A percentile compares a stretch with the other conserved stretches of the same genome.
Conservation (phyloP, 2,888 invertebrate species). For the Stenolophus ochropezus region DNA sequence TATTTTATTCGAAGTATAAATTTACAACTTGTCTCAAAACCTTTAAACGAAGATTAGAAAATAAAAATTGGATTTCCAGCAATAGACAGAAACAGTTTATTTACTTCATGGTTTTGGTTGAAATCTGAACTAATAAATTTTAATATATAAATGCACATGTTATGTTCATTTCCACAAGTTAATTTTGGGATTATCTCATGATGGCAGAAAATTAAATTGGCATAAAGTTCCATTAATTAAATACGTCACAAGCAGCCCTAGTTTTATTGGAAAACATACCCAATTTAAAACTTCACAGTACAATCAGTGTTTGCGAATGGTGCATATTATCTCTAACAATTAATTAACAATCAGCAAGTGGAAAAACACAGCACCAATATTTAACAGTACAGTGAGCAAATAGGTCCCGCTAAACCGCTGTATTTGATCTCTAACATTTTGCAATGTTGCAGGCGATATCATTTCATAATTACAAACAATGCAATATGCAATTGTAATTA, state of each 20-base stretch:
- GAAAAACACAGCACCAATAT: background rate
- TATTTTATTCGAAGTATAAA: too few species aligned
- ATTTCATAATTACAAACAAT: background rate
- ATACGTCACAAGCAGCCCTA: background rate
- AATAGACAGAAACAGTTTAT: too few species aligned
- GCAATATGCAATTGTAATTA: background rate
- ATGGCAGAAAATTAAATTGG: background rate
- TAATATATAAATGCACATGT: too few species aligned
- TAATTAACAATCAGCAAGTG: background rate
- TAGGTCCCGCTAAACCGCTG: background rate
- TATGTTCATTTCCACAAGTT: too few species aligned
- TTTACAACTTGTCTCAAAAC: too few species aligned
- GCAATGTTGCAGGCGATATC: background rate
- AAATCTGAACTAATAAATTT: too few species aligned
- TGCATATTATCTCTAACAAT: background rate
- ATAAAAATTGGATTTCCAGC: too few species aligned
- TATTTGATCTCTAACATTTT: background rate
- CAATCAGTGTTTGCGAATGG: background rate
- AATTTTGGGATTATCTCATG: background rate
- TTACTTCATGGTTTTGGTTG: too few species aligned
- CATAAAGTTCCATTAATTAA: background rate
- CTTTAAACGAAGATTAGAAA: too few species aligned
- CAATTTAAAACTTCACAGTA: background rate
- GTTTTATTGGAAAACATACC: background rate
- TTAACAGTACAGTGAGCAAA: background rate